Base-by-base conservation (phyloP, 2,888 invertebrate species). In the Philereme transversata region DNA sequence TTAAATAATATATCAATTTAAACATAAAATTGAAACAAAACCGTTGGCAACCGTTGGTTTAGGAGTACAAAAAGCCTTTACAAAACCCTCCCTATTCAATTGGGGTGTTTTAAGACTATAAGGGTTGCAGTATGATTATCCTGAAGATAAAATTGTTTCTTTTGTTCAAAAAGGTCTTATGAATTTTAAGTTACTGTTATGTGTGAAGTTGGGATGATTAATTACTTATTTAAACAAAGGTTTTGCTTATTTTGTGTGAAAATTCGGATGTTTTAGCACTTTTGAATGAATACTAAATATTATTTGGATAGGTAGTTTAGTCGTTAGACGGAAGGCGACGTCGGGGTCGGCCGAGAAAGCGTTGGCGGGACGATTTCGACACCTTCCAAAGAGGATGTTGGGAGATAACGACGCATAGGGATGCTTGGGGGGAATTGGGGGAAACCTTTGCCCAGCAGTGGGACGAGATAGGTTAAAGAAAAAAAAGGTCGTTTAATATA, bases 21-120 rank as follows among this genome's bases (percentile, higher is more conserved):
- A 60, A 47, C 51, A 22, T 62, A 45, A 65, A 73, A 71, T 71
- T 73, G 57, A 74, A 75, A 81, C 76, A 79, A 70, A 75, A 73
- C 67, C 62, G 61, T 64, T 58, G 46, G 56, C 51, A 65, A 73
- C 64, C 67, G 66, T 66, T n/a, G n/a, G n/a, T n/a, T 70, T 71
- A 71, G 67, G 64, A 65, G 63, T 48, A 68, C 72, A 77, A 75
- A 78, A 75, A 71, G 63, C 72, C 62, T 70, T 69, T 64, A 63
- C 67, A 58, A 70, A 60, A 59, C 65, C 70, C 65, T 61, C 57
- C 51, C 64, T 48, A 58, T 67, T 67, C 65, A 67, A 67, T 67
- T 67, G 66, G 66, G 66, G 62, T 60, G 63, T 63, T 63, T 56
- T 63, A 59, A 59, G 63, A 50, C 54, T 44, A 36, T 53, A 59